A percentile compares a stretch with the other conserved stretches of the same genome.
These are phyloP conservation scores for Popillia japonica DNA, from an alignment of 1,140 invertebrate genomes.

Conservation along the genomic window DNA sequence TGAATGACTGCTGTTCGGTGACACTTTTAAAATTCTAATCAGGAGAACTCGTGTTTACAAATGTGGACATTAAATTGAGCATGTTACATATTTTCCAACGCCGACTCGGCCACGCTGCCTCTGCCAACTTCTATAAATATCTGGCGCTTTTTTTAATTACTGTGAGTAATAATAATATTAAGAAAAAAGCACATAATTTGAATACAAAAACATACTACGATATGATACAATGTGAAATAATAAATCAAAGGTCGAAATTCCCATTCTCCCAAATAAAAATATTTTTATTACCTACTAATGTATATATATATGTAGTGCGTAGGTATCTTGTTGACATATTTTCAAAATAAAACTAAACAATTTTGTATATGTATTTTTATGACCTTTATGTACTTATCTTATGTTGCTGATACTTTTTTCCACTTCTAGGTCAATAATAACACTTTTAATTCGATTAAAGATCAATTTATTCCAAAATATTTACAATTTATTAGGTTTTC, in stretches of 20 bases:
- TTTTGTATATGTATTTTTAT: no score
- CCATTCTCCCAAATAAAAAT: background rate
- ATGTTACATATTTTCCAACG: conserved; percentile 14
- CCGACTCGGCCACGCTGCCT: background rate
- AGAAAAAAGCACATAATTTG: background rate
- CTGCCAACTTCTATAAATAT: conserved; percentile 9
- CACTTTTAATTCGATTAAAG: no score
- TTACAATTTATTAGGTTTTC: no score
- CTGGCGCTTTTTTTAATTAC: background rate
- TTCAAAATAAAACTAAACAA: conserved; percentile 11
- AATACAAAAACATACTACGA: background rate
- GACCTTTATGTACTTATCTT: no score
- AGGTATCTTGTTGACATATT: background rate
- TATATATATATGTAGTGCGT: background rate
- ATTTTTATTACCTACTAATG: conserved; percentile 9
- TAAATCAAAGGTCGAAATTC: conserved; percentile 12
- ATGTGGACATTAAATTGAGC: conserved; percentile 2
- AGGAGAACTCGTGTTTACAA: background rate
- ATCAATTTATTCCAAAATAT: no score
- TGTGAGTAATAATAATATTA: background rate
- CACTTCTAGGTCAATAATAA: no score
- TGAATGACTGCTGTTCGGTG: background rate
- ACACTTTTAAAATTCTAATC: conserved; percentile 15
- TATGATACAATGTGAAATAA: background rate
- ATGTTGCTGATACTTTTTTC: no score